These are phyloP conservation scores for Bufo bufo DNA, from an alignment of 2,113 vertebrate species.

Conservation along the genomic window DNA sequence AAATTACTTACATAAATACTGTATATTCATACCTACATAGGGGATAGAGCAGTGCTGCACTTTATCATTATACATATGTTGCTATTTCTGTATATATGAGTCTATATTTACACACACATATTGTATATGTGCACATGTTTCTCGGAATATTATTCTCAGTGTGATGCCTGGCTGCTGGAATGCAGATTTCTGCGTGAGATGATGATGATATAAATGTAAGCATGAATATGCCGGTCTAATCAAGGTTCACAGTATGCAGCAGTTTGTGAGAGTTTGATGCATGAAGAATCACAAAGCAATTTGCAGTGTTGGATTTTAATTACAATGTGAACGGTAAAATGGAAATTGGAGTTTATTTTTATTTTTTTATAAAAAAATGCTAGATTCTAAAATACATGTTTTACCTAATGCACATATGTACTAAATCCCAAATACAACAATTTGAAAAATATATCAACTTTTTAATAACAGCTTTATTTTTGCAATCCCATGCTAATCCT, in stretches of 20 bases:
- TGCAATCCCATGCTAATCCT: background rate
- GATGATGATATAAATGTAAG: background rate
- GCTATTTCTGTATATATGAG: no score
- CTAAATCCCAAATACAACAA: background rate
- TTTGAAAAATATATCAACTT: background rate
- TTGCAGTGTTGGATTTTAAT: slow-evolving; percentile 28
- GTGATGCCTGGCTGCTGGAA: background rate
- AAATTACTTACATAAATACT: no score
- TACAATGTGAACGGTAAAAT: background rate
- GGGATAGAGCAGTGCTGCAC: no score
- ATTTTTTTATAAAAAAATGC: background rate
- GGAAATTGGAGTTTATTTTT: background rate
- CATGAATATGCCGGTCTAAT: background rate
- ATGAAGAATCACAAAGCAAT: slow-evolving; percentile 4
- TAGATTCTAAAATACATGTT: background rate
- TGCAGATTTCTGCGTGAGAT: background rate
- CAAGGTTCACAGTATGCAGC: slow-evolving; percentile 17
- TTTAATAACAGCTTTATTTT: background rate
- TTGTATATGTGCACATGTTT: background rate
- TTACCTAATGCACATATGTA: background rate
- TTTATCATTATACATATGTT: no score
- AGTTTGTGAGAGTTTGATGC: slow-evolving; percentile 5
- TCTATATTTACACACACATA: background rate
- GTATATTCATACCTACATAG: no score
- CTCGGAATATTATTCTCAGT: background rate